phyloP scores from a whole-genome alignment of 2,113 vertebrate species.

The Gambusia affinis region DNA sequence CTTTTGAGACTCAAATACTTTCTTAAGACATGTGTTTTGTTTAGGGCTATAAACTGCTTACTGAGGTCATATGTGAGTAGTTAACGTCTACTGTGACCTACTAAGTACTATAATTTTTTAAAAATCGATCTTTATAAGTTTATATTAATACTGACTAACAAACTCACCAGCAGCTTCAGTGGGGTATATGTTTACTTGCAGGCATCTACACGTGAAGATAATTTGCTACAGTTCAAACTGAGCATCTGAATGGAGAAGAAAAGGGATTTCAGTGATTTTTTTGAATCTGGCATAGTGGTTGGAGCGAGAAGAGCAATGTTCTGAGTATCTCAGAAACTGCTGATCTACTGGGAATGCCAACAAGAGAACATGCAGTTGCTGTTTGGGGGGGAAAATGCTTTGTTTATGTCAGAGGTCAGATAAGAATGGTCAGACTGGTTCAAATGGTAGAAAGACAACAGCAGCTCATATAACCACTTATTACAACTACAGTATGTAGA shows the following conservation, averaged over 20 bases:
- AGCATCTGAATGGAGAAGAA: background rate
- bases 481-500: background rate
- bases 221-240: too few species aligned
- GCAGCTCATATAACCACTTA: background rate
- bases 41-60: background rate
- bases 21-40: background rate
- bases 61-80: background rate
- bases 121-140: background rate
- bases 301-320: too few species aligned
- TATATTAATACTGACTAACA: background rate
- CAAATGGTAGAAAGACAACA: background rate
- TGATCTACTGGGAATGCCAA: background rate
- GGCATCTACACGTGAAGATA: too few species aligned
- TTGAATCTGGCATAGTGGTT: background rate
- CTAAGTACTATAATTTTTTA: background rate
- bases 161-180: background rate
- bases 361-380: background rate
- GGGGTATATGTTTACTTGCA: background rate
- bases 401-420: too few species aligned
- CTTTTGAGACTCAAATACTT: background rate
- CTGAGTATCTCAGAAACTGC: background rate
- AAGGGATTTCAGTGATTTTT: background rate
- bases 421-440: background rate
- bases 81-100: background rate
- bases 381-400: too few species aligned